phyloP scores from a whole-genome alignment of 2,888 invertebrate genomes.

The Trypoxylon attenuatum region DNA sequence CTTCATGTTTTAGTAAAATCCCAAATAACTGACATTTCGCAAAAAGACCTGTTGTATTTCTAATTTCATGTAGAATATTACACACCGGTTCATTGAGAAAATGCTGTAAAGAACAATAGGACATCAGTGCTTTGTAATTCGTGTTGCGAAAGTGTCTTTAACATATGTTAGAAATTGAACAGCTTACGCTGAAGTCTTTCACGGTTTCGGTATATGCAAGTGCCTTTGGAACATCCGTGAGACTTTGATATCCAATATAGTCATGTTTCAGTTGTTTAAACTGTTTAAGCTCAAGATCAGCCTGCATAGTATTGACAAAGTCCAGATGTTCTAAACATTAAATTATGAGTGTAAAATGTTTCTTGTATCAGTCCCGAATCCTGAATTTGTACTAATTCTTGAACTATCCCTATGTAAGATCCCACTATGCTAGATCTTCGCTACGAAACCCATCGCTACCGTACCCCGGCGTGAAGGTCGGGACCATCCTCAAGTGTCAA shows the following conservation, averaged over 20 bases:
- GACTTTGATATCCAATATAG: constrained; percentile 95
- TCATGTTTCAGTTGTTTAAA: constrained; percentile 94
- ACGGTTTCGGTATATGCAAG: constrained; percentile 83
- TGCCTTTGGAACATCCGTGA: constrained; percentile 94
- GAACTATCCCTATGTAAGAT: too few species aligned
- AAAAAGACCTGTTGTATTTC: constrained; percentile 83
- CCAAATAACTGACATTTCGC: constrained; percentile 90
- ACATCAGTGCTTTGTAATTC: too few species aligned
- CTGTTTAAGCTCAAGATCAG: constrained; percentile 84
- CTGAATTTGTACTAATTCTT: too few species aligned
- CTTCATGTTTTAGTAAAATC: constrained; percentile 87
- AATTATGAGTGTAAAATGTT: too few species aligned
- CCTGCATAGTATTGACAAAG: constrained; percentile 88
- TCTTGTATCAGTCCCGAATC: too few species aligned
- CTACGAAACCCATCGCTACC: too few species aligned
- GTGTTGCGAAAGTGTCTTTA: too few species aligned
- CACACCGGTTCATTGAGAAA: constrained; percentile 81
- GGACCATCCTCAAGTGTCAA: too few species aligned
- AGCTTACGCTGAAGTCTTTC: constrained; percentile 73
- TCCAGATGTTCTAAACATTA: constrained; percentile 90
- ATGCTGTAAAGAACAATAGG: too few species aligned
- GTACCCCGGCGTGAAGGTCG: too few species aligned
- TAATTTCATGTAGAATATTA: constrained; percentile 85
- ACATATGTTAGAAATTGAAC: not conserved
- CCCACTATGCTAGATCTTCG: too few species aligned